Evolutionary conservation across 1,140 invertebrate genomes (phyloP).

Genomic region (Meloidogyne hapla): DNA sequence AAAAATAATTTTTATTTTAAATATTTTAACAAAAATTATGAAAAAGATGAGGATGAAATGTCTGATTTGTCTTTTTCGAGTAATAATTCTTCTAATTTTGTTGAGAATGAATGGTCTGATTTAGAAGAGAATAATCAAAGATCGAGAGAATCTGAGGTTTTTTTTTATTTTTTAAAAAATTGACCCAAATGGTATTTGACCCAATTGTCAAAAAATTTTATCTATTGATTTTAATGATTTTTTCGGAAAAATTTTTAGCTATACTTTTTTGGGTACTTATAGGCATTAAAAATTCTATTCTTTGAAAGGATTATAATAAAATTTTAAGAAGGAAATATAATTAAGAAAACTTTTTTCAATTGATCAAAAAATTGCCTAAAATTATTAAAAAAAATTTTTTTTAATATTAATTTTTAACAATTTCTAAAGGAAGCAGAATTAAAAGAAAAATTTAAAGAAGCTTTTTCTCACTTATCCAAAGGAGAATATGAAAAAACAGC

Average conservation of each 20-base stretch:
- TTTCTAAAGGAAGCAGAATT: constrained; percentile 21
- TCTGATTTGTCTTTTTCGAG: background rate
- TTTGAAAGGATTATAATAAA: too few relatives aligned
- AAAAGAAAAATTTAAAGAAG: constrained; percentile 16
- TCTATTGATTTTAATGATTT: too few relatives aligned
- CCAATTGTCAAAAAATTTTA: too few relatives aligned
- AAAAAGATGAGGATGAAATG: background rate
- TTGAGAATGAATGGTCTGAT: constrained; percentile 23
- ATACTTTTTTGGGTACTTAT: too few relatives aligned
- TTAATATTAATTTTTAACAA: background rate
- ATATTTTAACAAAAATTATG: background rate
- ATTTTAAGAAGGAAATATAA: too few relatives aligned
- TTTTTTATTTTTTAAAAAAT: too few relatives aligned
- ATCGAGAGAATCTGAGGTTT: constrained; percentile 21
- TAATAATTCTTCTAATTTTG: constrained; percentile 11
- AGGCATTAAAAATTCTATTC: too few relatives aligned
- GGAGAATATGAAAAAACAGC: constrained; percentile 9
- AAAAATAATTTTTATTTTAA: constrained; percentile 3
- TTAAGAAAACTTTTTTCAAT: too few relatives aligned
- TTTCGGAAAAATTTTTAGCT: too few relatives aligned
- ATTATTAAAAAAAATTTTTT: constrained; percentile 4
- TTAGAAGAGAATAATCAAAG: constrained; percentile 17
- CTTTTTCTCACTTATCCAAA: constrained; percentile 11
- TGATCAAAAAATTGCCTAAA: too few relatives aligned
- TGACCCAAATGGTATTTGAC: background rate